Evolutionary conservation across 1,140 invertebrate species (phyloP).

Genomic region (Batillaria attramentaria): DNA sequence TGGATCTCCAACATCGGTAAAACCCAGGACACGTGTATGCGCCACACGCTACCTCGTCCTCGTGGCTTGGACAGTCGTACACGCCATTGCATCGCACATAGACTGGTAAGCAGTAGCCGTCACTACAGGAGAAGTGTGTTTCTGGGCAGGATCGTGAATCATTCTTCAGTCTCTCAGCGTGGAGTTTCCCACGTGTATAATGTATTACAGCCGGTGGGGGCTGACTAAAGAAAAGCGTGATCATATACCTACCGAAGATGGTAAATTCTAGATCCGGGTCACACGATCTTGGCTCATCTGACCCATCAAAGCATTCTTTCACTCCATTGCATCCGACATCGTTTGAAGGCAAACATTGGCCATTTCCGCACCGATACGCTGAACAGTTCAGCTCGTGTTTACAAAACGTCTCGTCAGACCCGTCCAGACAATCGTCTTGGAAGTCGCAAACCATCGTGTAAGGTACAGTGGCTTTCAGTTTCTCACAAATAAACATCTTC

Average conservation of each 20-base stretch:
- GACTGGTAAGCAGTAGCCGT: not conserved
- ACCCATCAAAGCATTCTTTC: not conserved
- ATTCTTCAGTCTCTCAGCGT: too few relatives aligned
- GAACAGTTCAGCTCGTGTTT: not conserved
- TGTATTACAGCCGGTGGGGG: not conserved
- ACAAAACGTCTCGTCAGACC: not conserved
- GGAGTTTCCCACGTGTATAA: too few relatives aligned
- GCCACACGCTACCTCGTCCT: not conserved
- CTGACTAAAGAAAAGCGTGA: not conserved
- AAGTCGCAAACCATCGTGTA: not conserved
- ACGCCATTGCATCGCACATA: slow-evolving; percentile 7
- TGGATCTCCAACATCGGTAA: slow-evolving; percentile 17
- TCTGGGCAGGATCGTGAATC: not conserved
- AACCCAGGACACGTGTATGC: slow-evolving; percentile 30
- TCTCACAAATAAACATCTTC: not conserved
- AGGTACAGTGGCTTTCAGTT: not conserved
- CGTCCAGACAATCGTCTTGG: not conserved
- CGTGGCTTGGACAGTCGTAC: not conserved
- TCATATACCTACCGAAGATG: too few relatives aligned
- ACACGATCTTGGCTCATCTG: not conserved
- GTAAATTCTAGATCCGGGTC: not conserved
- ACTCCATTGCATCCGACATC: not conserved
- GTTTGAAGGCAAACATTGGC: not conserved
- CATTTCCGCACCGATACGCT: not conserved
- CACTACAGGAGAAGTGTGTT: not conserved